Conservation (phyloP, 2,888 invertebrate genomes). For the Andrena trimmerana region DNA sequence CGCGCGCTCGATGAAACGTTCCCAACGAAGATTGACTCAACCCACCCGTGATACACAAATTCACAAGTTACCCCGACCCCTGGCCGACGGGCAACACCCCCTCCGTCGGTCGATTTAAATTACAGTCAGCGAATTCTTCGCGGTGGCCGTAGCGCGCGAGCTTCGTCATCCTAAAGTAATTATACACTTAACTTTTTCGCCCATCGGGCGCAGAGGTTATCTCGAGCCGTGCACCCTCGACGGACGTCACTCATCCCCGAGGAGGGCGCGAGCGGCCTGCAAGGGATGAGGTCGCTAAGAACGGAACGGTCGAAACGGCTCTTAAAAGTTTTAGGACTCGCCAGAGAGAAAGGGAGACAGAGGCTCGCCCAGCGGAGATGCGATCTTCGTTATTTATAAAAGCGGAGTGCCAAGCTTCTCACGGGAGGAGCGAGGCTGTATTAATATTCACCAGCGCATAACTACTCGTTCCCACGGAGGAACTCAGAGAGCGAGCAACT, state of each 20-base stretch:
- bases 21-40: constrained; percentile 2
- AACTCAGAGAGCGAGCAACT: neutral
- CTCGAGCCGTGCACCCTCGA: constrained; percentile 71
- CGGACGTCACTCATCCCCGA: constrained; percentile 67
- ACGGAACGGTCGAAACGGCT: constrained; percentile 71
- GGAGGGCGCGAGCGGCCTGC: constrained; percentile 48
- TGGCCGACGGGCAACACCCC: neutral
- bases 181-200: constrained; percentile 81
- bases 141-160: constrained; percentile 56
- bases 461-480: constrained; percentile 4
- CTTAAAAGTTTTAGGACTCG: constrained; percentile 70
- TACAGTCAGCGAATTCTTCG: constrained; percentile 75
- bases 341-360: constrained; percentile 4
- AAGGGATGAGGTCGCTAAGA: constrained; percentile 38
- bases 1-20: neutral
- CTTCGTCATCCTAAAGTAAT: constrained; percentile 82
- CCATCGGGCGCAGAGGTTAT: constrained; percentile 76
- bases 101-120: constrained; percentile 66
- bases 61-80: constrained; percentile 21
- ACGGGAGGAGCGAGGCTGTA: neutral
- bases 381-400: constrained; percentile 48
- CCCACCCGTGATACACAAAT: constrained; percentile 26
- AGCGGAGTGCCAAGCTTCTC: constrained; percentile 1
- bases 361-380: constrained; percentile 7
- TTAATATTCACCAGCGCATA: constrained; percentile 41